A percentile compares a stretch with the other conserved stretches of the same genome.
Evolutionary conservation across 2,113 vertebrate genomes (phyloP).

Genomic region (Psettodes erumei): DNA sequence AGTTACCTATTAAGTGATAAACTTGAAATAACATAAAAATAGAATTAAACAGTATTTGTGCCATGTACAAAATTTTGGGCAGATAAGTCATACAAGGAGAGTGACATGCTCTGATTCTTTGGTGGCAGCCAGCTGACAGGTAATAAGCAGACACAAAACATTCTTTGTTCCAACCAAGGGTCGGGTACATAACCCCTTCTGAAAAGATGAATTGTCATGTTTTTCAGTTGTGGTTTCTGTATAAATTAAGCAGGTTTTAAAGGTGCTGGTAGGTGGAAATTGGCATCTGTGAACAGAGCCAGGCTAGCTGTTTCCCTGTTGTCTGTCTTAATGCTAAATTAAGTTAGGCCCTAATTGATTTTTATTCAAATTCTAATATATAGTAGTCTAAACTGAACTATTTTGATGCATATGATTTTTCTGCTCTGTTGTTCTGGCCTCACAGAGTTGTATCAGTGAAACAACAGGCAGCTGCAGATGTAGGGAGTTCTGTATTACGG

Average conservation of each 20-base stretch:
- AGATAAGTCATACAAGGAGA: too few relatives aligned
- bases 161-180: not conserved
- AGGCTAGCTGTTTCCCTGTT: too few relatives aligned
- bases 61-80: too few relatives aligned
- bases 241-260: not conserved
- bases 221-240: not conserved
- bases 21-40: too few relatives aligned
- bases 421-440: not conserved
- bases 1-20: too few relatives aligned
- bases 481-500: not conserved
- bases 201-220: not conserved
- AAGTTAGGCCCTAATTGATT: not conserved
- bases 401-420: too few relatives aligned
- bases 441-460: not conserved
- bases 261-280: not conserved
- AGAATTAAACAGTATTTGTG: too few relatives aligned
- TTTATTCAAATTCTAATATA: not conserved
- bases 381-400: not conserved
- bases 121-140: not conserved
- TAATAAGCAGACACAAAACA: not conserved
- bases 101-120: too few relatives aligned
- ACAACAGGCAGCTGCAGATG: slow-evolving; percentile 21
- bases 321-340: not conserved
- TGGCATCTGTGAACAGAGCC: not conserved
- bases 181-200: not conserved